phyloP scores from a whole-genome alignment of 2,113 vertebrate genomes.

The Catharus fuscescens region DNA sequence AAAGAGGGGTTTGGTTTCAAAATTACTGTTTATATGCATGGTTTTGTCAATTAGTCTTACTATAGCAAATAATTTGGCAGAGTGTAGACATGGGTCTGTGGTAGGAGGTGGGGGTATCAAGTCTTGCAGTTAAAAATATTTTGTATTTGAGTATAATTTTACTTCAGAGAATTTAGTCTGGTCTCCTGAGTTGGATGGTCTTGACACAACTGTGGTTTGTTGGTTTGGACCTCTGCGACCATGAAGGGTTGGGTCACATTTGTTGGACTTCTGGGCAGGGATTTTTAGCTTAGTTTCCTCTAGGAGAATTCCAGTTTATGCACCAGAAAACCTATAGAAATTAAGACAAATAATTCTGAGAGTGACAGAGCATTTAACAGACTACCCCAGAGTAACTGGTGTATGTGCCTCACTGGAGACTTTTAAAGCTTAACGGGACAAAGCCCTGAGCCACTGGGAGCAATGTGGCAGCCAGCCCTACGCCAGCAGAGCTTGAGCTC shows the following conservation, averaged over 20 bases:
- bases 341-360: not conserved
- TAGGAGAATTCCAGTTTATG: not conserved
- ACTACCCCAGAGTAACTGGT: not conserved
- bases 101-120: not conserved
- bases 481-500: not conserved
- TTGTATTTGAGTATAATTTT: not conserved
- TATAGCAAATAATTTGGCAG: not conserved
- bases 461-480: not conserved
- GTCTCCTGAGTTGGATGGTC: not conserved
- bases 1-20: not conserved
- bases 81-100: not conserved
- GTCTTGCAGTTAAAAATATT: not conserved
- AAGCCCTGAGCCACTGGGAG: not conserved
- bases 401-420: not conserved
- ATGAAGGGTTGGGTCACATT: not conserved
- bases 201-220: not conserved
- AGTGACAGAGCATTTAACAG: not conserved
- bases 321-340: not conserved
- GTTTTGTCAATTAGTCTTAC: not conserved
- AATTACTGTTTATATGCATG: not conserved
- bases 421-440: not conserved
- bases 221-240: not conserved
- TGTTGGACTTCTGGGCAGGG: not conserved
- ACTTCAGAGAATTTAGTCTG: not conserved
- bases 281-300: not conserved